Evolutionary conservation across 2,888 invertebrate species (phyloP).

Genomic region (Cryptocephalus primarius): DNA sequence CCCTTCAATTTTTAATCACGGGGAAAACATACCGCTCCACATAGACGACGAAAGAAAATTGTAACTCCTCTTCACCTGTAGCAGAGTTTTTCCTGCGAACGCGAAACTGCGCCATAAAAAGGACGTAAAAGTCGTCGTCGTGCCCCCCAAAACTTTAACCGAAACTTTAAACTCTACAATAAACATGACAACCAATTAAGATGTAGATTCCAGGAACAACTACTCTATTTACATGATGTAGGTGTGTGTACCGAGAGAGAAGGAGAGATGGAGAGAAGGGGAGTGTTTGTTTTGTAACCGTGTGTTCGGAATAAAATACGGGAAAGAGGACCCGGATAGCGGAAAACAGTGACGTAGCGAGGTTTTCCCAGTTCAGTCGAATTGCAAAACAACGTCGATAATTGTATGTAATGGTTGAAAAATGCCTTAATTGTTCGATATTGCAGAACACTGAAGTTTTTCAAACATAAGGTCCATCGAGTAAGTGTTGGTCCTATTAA

Average conservation of each 20-base stretch:
- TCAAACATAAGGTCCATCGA: no score
- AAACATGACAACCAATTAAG: conserved; percentile 41
- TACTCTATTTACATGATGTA: conserved; percentile 36
- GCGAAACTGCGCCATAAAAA: conserved; percentile 5
- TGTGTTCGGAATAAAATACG: conserved; percentile 32
- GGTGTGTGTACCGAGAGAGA: conserved; percentile 21
- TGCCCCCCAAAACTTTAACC: conserved; percentile 9
- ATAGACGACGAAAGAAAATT: no score
- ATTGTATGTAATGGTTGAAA: neutral
- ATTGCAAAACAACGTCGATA: conserved; percentile 1
- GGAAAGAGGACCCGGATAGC: conserved; percentile 16
- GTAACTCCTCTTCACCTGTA: no score
- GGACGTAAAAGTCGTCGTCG: conserved; percentile 9
- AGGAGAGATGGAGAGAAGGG: no score
- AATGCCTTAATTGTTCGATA: no score
- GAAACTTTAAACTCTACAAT: conserved; percentile 32
- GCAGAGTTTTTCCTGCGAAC: no score
- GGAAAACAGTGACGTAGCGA: neutral
- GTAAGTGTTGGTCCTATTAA: no score
- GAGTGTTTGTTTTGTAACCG: conserved; percentile 32
- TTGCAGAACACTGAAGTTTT: no score
- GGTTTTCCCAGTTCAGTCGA: neutral
- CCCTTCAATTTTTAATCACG: no score
- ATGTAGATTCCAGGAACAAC: conserved; percentile 36
- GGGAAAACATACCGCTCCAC: no score